phyloP scores from a whole-genome alignment of 2,797 vertebrate genomes.

The Clamator glandarius region DNA sequence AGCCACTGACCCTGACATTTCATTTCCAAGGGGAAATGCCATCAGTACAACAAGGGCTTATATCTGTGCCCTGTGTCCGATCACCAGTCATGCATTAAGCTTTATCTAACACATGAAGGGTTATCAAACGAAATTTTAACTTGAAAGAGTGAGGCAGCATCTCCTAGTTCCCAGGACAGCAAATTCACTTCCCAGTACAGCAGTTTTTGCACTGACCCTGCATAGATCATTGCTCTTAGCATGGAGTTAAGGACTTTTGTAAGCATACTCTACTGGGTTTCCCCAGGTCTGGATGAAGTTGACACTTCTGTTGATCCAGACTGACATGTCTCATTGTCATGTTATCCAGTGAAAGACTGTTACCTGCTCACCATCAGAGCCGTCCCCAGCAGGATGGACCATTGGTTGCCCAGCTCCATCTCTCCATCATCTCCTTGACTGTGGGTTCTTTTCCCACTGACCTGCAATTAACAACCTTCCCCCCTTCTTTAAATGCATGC shows the following conservation, averaged over 20 bases:
- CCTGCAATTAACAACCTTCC: background rate
- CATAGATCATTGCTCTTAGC: background rate
- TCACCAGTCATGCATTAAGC: background rate
- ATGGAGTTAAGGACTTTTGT: background rate
- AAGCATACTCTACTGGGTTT: background rate
- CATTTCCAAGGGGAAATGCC: background rate
- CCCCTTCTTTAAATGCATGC: background rate
- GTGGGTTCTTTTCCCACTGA: background rate
- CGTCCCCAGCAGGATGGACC: background rate
- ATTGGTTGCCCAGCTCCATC: background rate
- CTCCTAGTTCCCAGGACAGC: background rate
- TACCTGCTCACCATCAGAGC: background rate
- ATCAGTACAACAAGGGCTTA: background rate
- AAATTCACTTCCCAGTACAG: background rate
- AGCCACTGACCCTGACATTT: background rate
- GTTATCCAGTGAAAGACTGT: background rate
- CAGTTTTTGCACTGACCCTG: background rate
- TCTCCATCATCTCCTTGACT: background rate
- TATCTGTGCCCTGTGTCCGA: background rate
- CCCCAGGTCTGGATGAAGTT: background rate
- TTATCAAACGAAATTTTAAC: background rate
- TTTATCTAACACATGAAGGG: background rate
- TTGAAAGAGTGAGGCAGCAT: background rate
- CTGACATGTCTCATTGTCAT: no score
- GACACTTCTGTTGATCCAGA: fast-evolving